Base-by-base conservation (phyloP, 2,113 vertebrate genomes). In the Semicossyphus pulcher region DNA sequence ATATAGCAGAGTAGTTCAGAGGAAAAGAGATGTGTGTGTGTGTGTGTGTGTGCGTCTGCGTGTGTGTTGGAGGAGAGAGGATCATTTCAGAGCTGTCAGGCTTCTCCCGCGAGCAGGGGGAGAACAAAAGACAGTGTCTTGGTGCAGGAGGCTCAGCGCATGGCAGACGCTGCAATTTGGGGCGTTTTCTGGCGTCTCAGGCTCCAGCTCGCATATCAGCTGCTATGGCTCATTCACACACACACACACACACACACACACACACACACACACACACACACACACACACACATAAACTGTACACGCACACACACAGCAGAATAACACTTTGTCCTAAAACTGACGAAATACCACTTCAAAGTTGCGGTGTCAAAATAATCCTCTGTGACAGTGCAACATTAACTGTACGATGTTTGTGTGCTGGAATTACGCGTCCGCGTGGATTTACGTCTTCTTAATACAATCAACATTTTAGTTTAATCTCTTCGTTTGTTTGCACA, bases 1-100 rank as follows among this genome's bases (percentile, higher is more conserved):
- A 52, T 83, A 83, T 68, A 44, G 75, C 25, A 52, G 53, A 69
- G 32, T 25, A 61, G 58, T 71, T 80, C 47, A 76, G 62, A 81
- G 75, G 70, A 78, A 58, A 68, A 69, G 21, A 26, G 29, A 20
- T 47, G 49, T 64, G 72, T 60, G 45, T 59, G 62, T 72, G 51
- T 49, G 49, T 41, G 45, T 34, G 66, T 72, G 68, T 48, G 80
- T 63, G 56, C 60, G 63, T 62, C 54, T 56, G 76, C 66, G 66
- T 37, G 79, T 58, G 62, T 14, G 48, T 41, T 41, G 71, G 59
- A 68, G 59, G 66, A 76, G 60, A 73, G 77, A 71, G 84, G 87
- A 89, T 91, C 89, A 92, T 93, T 93, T 93, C 91, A 91, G 86
- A 90, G 91, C 89, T 92, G 90, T 92, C 92, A 92, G 90, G 86